Base-by-base conservation (phyloP, 2,797 vertebrate genomes). In the Macrochelys suwanniensis region DNA sequence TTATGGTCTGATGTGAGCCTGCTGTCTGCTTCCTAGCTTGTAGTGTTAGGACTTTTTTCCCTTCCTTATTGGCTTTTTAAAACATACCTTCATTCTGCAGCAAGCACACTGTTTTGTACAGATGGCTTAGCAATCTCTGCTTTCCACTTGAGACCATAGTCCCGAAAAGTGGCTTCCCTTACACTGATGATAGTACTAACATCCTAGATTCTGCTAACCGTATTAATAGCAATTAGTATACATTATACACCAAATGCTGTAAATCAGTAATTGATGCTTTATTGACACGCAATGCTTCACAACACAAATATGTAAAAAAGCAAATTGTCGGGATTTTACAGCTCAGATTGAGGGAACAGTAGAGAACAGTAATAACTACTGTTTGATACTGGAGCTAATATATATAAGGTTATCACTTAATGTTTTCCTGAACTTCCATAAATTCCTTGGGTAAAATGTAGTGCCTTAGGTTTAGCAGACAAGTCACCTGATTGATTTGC, bases 271-370 rank as follows among this genome's bases (percentile, higher is more conserved):
- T 84, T 88, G 80, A 92, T 95, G 86, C 95, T 94, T 94, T 83
- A 88, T 97, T 96, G 96, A 97, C 95, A 94, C 86, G 97, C 95
- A 97, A 96, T 96, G 96, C 95, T 95, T 97, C 96, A 97, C 97
- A 88, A 94, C 95, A 96, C 93, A 56, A 0, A 0, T 96, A 51
- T 94, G 76, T 89, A n/a, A 56, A 50, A 47, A 76, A 91, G 54
- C 51, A 85, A 74, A 57, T 26, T 87, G 83, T 93, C 96, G 96
- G 96, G 91, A 96, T 97, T 96, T 96, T 96, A 94, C 93, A 97
- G 96, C 95, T 49, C 45, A 28, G 45, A 28, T 8, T 90, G 95
- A 80, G 26, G 26, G 49, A 94, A 96, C 85, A 92, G 31, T 95
- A 89, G 80, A 93, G 65, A 94, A 85, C 33, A 91, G 50, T 95